A percentile compares a stretch with the other conserved stretches of the same genome.
Evolutionary conservation across 2,888 invertebrate genomes (phyloP).

Genomic region (Sarcophaga carnaria): DNA sequence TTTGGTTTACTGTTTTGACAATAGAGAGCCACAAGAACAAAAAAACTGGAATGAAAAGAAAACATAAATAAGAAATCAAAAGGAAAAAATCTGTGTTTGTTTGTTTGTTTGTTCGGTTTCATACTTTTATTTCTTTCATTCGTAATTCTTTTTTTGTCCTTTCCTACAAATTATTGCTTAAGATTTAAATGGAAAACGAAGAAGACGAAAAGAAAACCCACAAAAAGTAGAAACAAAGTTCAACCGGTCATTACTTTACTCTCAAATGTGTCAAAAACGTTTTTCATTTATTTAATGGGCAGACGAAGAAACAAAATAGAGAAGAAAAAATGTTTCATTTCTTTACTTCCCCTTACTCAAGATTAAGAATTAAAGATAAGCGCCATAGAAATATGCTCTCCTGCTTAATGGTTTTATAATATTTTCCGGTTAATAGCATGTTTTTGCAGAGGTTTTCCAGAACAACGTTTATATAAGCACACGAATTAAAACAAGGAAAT

Average conservation of each 20-base stretch:
- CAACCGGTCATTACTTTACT: constrained; percentile 18
- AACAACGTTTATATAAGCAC: neutral
- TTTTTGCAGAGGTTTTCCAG: neutral
- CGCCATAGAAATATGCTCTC: neutral
- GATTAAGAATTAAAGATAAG: constrained; percentile 14
- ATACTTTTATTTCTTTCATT: neutral
- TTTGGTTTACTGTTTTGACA: too few species aligned
- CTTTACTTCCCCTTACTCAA: neutral
- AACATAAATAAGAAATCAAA: too few species aligned
- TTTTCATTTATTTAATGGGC: neutral
- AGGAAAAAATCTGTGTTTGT: neutral
- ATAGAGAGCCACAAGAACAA: too few species aligned
- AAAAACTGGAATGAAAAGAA: too few species aligned
- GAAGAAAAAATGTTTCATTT: neutral
- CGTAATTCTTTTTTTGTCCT: too few species aligned
- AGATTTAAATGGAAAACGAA: neutral
- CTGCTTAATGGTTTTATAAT: constrained; percentile 16
- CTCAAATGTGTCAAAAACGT: constrained; percentile 33
- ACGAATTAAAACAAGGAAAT: neutral
- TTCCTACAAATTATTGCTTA: constrained; percentile 24
- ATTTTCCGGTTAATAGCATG: constrained; percentile 4
- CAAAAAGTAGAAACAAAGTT: neutral
- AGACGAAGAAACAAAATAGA: neutral
- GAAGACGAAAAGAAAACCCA: too few species aligned
- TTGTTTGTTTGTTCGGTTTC: neutral